These are phyloP conservation scores for Sitobion miscanthi DNA, from an alignment of 1,140 invertebrate genomes.

Conservation along the genomic window DNA sequence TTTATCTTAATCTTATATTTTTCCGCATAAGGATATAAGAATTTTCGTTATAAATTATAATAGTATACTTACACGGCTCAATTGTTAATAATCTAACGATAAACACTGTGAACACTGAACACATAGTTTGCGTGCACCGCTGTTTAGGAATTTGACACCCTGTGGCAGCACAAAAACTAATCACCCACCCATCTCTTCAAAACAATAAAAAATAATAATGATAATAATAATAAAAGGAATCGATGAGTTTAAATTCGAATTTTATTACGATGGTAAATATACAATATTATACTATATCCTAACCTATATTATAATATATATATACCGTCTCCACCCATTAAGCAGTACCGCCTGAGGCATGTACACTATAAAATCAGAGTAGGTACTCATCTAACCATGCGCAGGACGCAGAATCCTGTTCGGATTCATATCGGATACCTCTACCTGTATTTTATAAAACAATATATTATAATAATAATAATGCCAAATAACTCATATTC, in stretches of 20 bases:
- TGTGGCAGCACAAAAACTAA: background rate
- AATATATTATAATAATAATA: background rate
- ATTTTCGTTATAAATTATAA: background rate
- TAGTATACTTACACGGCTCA: background rate
- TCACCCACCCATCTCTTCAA: background rate
- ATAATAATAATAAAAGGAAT: background rate
- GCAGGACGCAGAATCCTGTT: background rate
- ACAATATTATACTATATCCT: background rate
- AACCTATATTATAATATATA: slow-evolving; percentile 8
- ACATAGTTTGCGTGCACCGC: background rate
- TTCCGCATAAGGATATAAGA: background rate
- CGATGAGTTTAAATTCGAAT: background rate
- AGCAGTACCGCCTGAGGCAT: background rate
- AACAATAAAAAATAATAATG: background rate
- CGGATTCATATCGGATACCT: background rate
- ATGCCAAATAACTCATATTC: background rate
- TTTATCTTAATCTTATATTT: background rate
- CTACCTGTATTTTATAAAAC: background rate
- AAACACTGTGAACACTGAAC: background rate
- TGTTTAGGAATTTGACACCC: background rate
- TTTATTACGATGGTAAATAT: slow-evolving; percentile 3
- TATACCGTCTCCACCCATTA: background rate
- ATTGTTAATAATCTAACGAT: background rate
- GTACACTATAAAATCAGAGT: background rate
- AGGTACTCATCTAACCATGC: background rate